Percentiles rank a stretch among this genome's conserved stretches.
These are phyloP conservation scores for Harpalus rubripes DNA, from an alignment of 2,888 invertebrate genomes.

Conservation along the genomic window DNA sequence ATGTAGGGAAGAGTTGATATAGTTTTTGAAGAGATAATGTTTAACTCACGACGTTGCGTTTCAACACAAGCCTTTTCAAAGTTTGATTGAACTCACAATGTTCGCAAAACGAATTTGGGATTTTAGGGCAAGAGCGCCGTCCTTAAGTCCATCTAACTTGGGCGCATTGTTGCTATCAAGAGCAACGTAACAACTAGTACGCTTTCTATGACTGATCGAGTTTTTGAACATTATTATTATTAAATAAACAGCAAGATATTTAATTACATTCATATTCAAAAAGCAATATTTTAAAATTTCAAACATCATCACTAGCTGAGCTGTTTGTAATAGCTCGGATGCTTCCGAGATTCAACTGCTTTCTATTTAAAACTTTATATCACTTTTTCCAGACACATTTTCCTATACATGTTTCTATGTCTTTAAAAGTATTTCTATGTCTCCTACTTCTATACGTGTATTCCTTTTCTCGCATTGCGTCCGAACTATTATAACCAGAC, in stretches of 20 bases:
- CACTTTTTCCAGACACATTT: neutral
- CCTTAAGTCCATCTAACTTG: slow-evolving; percentile 52
- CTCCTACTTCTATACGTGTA: neutral
- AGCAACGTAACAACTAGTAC: slow-evolving; percentile 64
- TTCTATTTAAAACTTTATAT: slow-evolving; percentile 11
- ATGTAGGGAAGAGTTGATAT: slow-evolving; percentile 37
- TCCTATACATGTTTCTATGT: neutral
- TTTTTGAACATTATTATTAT: slow-evolving; percentile 58
- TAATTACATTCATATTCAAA: slow-evolving; percentile 61
- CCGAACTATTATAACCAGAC: slow-evolving; percentile 53
- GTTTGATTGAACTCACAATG: slow-evolving; percentile 44
- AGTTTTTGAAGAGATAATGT: slow-evolving; percentile 44
- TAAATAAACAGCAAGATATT: slow-evolving; percentile 48
- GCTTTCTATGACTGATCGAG: slow-evolving; percentile 66
- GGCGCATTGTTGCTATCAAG: slow-evolving; percentile 47
- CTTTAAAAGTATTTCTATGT: slow-evolving; percentile 10
- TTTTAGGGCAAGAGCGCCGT: slow-evolving; percentile 54
- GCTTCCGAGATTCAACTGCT: slow-evolving; percentile 19
- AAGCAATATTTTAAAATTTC: slow-evolving; percentile 65
- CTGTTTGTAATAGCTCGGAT: slow-evolving; percentile 51
- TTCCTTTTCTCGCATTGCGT: slow-evolving; percentile 35
- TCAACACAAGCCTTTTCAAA: slow-evolving; percentile 56
- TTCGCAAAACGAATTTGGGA: slow-evolving; percentile 45
- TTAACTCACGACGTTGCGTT: slow-evolving; percentile 48
- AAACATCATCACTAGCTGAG: slow-evolving; percentile 46